A percentile compares a stretch with the other conserved stretches of the same genome.
Conservation (phyloP, 2,888 invertebrate genomes). For the Diploptera punctata region DNA sequence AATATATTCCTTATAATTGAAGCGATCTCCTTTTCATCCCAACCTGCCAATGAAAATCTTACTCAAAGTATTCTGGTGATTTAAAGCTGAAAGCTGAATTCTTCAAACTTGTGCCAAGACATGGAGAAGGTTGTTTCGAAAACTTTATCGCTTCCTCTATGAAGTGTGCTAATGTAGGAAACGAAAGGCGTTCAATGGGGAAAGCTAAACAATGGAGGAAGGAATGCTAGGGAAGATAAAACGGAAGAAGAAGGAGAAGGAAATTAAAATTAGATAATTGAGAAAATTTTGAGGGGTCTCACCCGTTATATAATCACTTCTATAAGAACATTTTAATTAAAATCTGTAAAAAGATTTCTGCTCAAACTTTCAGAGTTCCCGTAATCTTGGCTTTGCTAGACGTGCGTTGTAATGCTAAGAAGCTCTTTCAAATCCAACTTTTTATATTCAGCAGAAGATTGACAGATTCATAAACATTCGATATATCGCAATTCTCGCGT, state of each 20-base stretch:
- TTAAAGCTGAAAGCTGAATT: conserved; percentile 7
- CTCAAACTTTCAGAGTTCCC: background rate
- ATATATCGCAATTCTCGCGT: too few relatives aligned
- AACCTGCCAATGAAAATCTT: background rate
- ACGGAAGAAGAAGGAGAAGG: conserved; percentile 2
- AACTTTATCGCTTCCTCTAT: conserved; percentile 17
- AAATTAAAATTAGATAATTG: conserved; percentile 36
- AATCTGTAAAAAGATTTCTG: conserved; percentile 38
- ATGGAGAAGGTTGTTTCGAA: background rate
- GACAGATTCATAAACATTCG: background rate
- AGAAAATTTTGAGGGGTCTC: conserved; percentile 33
- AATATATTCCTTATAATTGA: too few relatives aligned
- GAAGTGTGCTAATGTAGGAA: conserved; percentile 8
- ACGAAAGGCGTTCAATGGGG: background rate
- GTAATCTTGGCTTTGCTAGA: conserved; percentile 8
- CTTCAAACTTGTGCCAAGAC: conserved; percentile 2
- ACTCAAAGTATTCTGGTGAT: background rate
- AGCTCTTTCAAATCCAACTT: background rate
- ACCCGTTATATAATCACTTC: conserved; percentile 26
- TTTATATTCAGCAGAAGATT: background rate
- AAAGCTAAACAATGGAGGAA: conserved; percentile 24
- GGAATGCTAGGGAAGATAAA: too few relatives aligned
- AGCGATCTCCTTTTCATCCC: too few relatives aligned
- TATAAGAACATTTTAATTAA: conserved; percentile 37
- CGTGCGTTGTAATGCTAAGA: background rate